Evolutionary conservation across 2,888 invertebrate genomes (phyloP).

Genomic region (Acleris holmiana): DNA sequence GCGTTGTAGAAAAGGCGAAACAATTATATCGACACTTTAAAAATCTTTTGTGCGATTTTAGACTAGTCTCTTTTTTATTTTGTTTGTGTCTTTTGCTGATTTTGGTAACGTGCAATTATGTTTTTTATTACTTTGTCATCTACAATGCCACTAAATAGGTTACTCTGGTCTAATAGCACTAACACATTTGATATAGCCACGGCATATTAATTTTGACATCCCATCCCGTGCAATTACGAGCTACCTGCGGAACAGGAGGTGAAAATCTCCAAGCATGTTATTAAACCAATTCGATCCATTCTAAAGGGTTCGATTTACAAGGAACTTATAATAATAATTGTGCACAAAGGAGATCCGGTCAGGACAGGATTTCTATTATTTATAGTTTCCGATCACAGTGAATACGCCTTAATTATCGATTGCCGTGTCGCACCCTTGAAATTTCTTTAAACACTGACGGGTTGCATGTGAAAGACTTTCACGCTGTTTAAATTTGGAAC

Average conservation of each 20-base stretch:
- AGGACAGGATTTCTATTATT: conserved; percentile 79
- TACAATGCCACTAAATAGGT: too few species aligned
- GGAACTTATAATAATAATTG: conserved; percentile 77
- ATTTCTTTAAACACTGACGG: conserved; percentile 69
- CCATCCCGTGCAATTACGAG: conserved; percentile 15
- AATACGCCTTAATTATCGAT: conserved; percentile 84
- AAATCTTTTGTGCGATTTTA: neutral
- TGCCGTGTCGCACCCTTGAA: conserved; percentile 71
- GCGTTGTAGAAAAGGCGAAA: conserved; percentile 1
- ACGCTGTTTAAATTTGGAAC: conserved; percentile 54
- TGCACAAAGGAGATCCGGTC: conserved; percentile 82
- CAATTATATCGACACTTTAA: conserved; percentile 29
- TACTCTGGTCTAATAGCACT: too few species aligned
- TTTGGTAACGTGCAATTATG: too few species aligned
- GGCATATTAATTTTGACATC: conserved; percentile 16
- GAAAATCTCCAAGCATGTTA: conserved; percentile 71
- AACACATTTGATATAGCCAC: neutral
- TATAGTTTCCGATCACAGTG: conserved; percentile 82
- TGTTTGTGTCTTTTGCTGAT: too few species aligned
- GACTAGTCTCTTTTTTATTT: too few species aligned
- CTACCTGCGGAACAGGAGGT: conserved; percentile 69
- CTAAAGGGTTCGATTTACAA: conserved; percentile 73
- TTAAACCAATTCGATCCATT: conserved; percentile 80
- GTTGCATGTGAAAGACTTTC: conserved; percentile 58
- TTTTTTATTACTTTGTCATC: too few species aligned